phyloP scores from a whole-genome alignment of 2,888 invertebrate genomes.

The Ganaspis brasiliensis region DNA sequence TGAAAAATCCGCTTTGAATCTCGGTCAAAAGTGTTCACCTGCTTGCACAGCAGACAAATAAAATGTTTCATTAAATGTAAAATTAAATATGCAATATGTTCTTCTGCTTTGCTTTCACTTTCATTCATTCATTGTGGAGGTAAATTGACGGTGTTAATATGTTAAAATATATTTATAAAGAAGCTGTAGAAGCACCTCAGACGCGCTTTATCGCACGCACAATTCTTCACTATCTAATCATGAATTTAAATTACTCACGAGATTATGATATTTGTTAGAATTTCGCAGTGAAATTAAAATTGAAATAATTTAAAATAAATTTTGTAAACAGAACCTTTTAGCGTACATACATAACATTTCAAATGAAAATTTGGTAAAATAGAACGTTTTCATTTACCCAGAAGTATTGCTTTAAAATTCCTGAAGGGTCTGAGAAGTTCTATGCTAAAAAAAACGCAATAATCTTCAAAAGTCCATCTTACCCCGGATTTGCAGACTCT shows the following conservation, averaged over 20 bases:
- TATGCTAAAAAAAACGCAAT: no score
- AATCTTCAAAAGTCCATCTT: no score
- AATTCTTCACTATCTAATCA: conserved; percentile 34
- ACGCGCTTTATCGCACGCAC: neutral
- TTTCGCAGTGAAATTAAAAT: conserved; percentile 2
- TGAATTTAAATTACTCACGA: conserved; percentile 21
- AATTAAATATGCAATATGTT: neutral
- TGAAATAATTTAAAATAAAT: neutral
- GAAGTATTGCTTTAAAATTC: no score
- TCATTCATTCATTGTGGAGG: neutral
- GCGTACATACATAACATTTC: no score
- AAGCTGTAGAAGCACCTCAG: neutral
- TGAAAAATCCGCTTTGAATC: conserved; percentile 56
- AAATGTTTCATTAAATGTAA: neutral
- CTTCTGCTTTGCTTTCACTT: neutral
- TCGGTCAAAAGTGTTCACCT: conserved; percentile 60
- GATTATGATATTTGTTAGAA: conserved; percentile 1
- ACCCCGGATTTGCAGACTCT: no score
- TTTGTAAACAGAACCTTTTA: no score
- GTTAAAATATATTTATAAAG: neutral
- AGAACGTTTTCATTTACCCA: neutral
- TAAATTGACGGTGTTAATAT: neutral
- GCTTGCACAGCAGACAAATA: conserved; percentile 11
- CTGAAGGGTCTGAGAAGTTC: no score
- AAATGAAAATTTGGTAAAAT: neutral